Conservation (phyloP, 2,113 vertebrate species). For the Limnothrissa miodon region DNA sequence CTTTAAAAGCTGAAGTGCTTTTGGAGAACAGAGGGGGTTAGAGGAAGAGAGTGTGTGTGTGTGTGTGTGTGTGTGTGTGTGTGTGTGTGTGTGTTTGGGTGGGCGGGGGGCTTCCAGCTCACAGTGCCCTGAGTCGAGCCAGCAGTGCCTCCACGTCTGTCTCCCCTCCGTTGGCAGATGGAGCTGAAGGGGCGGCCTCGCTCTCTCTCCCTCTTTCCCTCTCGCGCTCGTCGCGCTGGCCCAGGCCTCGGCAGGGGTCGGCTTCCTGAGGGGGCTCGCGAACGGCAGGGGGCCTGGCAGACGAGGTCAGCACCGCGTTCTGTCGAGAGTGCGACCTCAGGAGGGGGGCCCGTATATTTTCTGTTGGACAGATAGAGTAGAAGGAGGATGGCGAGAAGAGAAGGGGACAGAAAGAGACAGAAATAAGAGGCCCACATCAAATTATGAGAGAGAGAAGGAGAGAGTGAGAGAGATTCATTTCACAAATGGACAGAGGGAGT, state of each 20-base stretch:
- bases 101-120: conserved; percentile 36
- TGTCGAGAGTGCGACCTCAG: conserved; percentile 82
- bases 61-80: too few species aligned
- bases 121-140: conserved; percentile 87
- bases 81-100: too few species aligned
- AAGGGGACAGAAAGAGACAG: conserved; percentile 44
- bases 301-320: conserved; percentile 73
- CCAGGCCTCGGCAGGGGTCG: conserved; percentile 64
- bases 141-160: conserved; percentile 90
- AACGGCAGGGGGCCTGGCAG: conserved; percentile 71
- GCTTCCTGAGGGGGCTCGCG: conserved; percentile 81
- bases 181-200: conserved; percentile 52
- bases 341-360: conserved; percentile 84
- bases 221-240: conserved; percentile 53
- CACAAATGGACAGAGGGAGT: conserved; percentile 12
- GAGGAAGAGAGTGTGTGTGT: not conserved
- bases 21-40: not conserved
- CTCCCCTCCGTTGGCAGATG: conserved; percentile 70
- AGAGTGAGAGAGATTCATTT: conserved; percentile 24
- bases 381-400: conserved; percentile 42
- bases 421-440: conserved; percentile 44
- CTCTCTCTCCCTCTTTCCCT: conserved; percentile 51
- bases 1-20: not conserved
- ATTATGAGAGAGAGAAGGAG: conserved; percentile 33
- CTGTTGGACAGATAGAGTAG: conserved; percentile 68